Evolutionary conservation across 2,113 vertebrate species (phyloP).

Genomic region (Phrynosoma blainvillii): DNA sequence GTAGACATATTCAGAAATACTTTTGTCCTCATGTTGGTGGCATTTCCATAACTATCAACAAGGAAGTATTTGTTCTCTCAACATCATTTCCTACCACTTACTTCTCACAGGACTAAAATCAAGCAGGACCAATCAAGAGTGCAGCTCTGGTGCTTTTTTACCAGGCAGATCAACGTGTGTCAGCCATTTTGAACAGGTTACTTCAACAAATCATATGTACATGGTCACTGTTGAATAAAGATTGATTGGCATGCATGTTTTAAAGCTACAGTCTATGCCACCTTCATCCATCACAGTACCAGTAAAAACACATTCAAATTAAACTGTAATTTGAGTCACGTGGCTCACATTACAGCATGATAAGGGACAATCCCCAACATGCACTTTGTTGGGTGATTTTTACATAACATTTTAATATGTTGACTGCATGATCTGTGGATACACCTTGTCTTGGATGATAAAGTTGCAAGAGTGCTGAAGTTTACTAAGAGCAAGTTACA

Average conservation of each 20-base stretch:
- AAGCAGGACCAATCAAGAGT: slow-evolving; percentile 76
- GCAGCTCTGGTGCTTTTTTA: slow-evolving; percentile 79
- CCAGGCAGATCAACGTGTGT: slow-evolving; percentile 78
- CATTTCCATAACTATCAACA: slow-evolving; percentile 47
- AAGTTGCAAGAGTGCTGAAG: slow-evolving; percentile 38
- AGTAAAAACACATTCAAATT: slow-evolving; percentile 55
- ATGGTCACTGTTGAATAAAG: slow-evolving; percentile 70
- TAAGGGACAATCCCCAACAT: slow-evolving; percentile 42
- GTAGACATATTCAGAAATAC: slow-evolving; percentile 17
- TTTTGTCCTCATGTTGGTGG: slow-evolving; percentile 35
- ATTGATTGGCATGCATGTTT: slow-evolving; percentile 78
- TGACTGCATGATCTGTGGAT: slow-evolving; percentile 70
- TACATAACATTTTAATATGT: slow-evolving; percentile 58
- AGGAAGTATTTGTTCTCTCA: slow-evolving; percentile 51
- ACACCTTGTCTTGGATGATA: slow-evolving; percentile 46
- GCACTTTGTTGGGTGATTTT: slow-evolving; percentile 52
- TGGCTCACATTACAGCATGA: slow-evolving; percentile 70
- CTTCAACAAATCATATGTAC: slow-evolving; percentile 69
- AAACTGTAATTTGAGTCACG: slow-evolving; percentile 59
- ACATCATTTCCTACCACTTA: slow-evolving; percentile 69
- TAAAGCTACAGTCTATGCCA: slow-evolving; percentile 70
- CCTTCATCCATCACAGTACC: slow-evolving; percentile 72
- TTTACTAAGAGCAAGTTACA: slow-evolving; percentile 36
- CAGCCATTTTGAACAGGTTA: slow-evolving; percentile 80
- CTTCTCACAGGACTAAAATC: slow-evolving; percentile 83